Conservation (phyloP, 2,113 vertebrate species). For the Hemiscyllium ocellatum region DNA sequence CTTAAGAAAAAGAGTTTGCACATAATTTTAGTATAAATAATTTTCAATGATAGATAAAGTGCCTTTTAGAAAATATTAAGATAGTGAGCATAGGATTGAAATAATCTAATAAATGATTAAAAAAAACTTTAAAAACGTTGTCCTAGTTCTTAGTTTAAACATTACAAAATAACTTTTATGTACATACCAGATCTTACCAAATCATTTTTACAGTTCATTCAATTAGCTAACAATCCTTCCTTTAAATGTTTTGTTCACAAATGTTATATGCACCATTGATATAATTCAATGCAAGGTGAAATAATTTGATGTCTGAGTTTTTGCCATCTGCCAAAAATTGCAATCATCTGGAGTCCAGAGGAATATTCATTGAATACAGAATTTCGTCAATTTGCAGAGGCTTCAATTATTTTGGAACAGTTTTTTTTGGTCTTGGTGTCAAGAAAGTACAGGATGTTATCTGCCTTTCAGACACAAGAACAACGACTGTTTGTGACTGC, state of each 20-base stretch:
- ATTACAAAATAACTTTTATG: neutral
- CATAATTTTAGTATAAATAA: neutral
- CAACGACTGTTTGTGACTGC: neutral
- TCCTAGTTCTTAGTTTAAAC: neutral
- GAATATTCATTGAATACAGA: neutral
- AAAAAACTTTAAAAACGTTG: neutral
- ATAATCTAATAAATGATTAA: neutral
- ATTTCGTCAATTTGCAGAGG: neutral
- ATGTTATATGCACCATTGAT: neutral
- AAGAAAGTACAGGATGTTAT: neutral
- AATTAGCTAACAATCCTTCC: neutral
- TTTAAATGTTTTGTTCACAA: neutral
- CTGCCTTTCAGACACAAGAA: neutral
- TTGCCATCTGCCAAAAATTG: neutral
- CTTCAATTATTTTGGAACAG: neutral
- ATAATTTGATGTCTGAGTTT: neutral
- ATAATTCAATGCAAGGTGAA: neutral
- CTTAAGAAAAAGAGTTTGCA: neutral
- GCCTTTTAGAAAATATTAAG: neutral
- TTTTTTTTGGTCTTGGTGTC: neutral
- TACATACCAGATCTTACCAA: neutral
- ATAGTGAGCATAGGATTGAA: neutral
- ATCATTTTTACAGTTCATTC: neutral
- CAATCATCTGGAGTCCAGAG: neutral
- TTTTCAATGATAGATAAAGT: neutral